A percentile compares a stretch with the other conserved stretches of the same genome.
Evolutionary conservation across 1,140 invertebrate species (phyloP).

Genomic region (Aphelenchoides besseyi): DNA sequence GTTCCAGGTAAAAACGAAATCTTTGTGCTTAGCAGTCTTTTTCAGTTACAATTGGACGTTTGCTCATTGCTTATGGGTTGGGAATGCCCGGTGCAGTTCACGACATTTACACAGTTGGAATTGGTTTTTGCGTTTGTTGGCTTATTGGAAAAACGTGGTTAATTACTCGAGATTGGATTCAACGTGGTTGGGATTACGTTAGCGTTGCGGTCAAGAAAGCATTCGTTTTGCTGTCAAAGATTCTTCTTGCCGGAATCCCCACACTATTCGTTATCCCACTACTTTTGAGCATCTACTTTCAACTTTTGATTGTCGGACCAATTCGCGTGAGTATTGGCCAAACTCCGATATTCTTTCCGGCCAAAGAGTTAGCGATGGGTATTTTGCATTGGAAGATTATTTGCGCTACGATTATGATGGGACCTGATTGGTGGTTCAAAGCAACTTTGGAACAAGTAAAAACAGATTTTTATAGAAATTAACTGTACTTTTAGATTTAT

Average conservation of each 20-base stretch:
- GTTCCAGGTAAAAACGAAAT: slow-evolving; percentile 70
- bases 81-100: slow-evolving; percentile 70
- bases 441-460: slow-evolving; percentile 83
- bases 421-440: slow-evolving; percentile 88
- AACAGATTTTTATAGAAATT: slow-evolving; percentile 15
- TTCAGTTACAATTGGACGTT: slow-evolving; percentile 56
- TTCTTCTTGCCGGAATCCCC: slow-evolving; percentile 69
- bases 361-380: slow-evolving; percentile 67
- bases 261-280: slow-evolving; percentile 85
- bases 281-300: slow-evolving; percentile 72
- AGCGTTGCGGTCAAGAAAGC: slow-evolving; percentile 68
- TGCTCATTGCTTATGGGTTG: slow-evolving; percentile 37
- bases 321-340: slow-evolving; percentile 85
- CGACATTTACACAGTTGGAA: slow-evolving; percentile 90
- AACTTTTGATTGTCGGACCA: slow-evolving; percentile 84
- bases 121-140: slow-evolving; percentile 90
- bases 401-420: slow-evolving; percentile 94
- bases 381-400: slow-evolving; percentile 95
- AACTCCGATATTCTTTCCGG: slow-evolving; percentile 85
- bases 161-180: slow-evolving; percentile 78
- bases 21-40: slow-evolving; percentile 37
- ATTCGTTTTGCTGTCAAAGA: slow-evolving; percentile 44
- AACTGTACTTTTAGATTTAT: slow-evolving; percentile 67
- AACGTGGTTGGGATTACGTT: slow-evolving; percentile 76
- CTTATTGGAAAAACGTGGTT: slow-evolving; percentile 74